Conservation (phyloP, 1,140 invertebrate genomes). For the Drosophila paulistorum region DNA sequence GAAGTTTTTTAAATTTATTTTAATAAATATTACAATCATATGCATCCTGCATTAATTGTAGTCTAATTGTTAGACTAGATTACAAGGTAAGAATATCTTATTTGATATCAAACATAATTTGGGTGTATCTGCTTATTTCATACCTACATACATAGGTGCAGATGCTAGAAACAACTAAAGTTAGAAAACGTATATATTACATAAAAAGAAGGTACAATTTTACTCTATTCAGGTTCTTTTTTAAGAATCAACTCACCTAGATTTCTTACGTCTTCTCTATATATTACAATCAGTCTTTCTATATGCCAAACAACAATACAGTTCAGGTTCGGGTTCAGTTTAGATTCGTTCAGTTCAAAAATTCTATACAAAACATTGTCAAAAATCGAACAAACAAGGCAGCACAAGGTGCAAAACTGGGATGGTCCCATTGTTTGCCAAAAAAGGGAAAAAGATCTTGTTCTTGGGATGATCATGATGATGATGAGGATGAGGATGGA, state of each 20-base stretch:
- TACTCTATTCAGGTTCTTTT: not conserved
- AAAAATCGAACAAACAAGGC: slow-evolving; percentile 38
- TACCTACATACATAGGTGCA: too few relatives aligned
- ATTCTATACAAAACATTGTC: slow-evolving; percentile 35
- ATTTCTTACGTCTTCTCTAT: slow-evolving; percentile 4
- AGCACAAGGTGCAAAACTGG: slow-evolving; percentile 81
- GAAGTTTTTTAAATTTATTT: too few relatives aligned
- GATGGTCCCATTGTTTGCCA: slow-evolving; percentile 64
- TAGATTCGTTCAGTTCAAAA: slow-evolving; percentile 23
- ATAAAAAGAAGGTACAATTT: not conserved
- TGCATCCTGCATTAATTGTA: too few relatives aligned
- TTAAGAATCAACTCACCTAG: not conserved
- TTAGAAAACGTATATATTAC: not conserved
- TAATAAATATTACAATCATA: too few relatives aligned
- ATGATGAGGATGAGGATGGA: slow-evolving; percentile 19
- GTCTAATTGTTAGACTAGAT: too few relatives aligned
- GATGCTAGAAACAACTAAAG: too few relatives aligned
- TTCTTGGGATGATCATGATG: slow-evolving; percentile 3
- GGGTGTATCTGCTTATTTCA: too few relatives aligned
- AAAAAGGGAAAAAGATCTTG: slow-evolving; percentile 34
- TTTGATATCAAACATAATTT: too few relatives aligned
- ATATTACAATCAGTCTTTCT: slow-evolving; percentile 13
- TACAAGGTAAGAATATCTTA: too few relatives aligned
- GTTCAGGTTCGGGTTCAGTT: not conserved
- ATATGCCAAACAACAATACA: slow-evolving; percentile 43